Conservation (phyloP, 2,113 vertebrate species). For the Tetrao urogallus region DNA sequence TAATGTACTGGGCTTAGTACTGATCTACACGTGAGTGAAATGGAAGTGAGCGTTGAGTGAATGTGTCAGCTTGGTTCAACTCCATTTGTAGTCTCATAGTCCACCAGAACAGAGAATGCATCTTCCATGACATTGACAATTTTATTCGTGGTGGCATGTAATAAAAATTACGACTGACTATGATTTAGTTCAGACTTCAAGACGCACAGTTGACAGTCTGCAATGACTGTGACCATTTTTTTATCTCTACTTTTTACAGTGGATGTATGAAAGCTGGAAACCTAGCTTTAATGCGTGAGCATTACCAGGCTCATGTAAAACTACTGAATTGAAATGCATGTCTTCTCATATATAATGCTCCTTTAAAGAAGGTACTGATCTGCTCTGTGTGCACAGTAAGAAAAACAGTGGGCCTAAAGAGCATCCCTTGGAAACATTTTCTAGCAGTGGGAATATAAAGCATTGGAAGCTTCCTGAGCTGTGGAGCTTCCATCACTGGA, state of each 20-base stretch:
- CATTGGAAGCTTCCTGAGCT: neutral
- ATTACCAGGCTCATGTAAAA: neutral
- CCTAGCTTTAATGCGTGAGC: too few relatives aligned
- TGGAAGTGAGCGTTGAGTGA: neutral
- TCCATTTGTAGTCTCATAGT: neutral
- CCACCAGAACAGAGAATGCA: neutral
- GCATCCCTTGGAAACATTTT: neutral
- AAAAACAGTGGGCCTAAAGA: neutral
- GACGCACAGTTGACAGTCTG: neutral
- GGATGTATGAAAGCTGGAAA: neutral
- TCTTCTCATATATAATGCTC: neutral
- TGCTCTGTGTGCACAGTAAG: neutral
- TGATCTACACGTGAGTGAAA: neutral
- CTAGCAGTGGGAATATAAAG: neutral
- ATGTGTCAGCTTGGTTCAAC: neutral
- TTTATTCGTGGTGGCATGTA: neutral
- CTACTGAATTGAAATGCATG: neutral
- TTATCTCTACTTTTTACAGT: neutral
- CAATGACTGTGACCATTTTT: neutral
- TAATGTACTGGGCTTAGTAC: neutral
- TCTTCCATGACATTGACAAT: neutral
- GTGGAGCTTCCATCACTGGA: neutral
- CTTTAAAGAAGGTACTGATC: neutral
- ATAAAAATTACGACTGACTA: neutral
- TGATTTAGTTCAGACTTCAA: neutral